phyloP scores from a whole-genome alignment of 2,797 vertebrate genomes.

The Crypturellus tataupa region DNA sequence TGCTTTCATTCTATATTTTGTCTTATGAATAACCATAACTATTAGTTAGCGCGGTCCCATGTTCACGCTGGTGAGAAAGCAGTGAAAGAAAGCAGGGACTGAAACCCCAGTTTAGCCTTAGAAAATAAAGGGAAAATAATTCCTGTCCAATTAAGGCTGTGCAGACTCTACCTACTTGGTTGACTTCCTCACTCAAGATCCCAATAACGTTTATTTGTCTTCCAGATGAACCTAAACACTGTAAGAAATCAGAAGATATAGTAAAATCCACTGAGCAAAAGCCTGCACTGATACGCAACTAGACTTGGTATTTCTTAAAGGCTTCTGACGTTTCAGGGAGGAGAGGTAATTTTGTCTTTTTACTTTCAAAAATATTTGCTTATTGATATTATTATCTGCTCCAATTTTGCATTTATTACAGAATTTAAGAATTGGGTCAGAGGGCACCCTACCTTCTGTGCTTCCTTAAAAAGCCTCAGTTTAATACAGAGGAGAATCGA shows the following conservation, averaged over 20 bases:
- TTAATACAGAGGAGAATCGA: not conserved
- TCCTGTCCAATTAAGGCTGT: not conserved
- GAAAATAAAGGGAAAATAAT: not conserved
- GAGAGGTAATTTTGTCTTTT: conserved; percentile 73
- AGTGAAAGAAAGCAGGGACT: not conserved
- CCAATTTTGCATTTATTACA: not conserved
- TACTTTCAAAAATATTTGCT: not conserved
- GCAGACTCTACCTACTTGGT: not conserved
- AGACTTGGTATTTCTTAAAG: conserved; percentile 52
- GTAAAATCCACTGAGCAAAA: conserved; percentile 73
- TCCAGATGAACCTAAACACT: conserved; percentile 78
- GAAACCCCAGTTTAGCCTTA: not conserved
- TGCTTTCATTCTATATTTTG: conserved; percentile 17
- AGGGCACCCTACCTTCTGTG: not conserved
- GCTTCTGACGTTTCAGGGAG: conserved; percentile 69
- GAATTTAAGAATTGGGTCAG: not conserved
- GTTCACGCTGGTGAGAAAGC: not conserved
- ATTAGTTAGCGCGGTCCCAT: not conserved
- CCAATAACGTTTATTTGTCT: conserved; percentile 10
- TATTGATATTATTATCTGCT: not conserved
- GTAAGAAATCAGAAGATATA: conserved; percentile 75
- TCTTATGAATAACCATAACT: not conserved
- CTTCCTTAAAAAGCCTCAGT: not conserved
- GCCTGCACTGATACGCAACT: conserved; percentile 66
- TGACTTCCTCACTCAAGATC: not conserved